Conservation (phyloP, 1,140 invertebrate species). For the Grapholita molesta region DNA sequence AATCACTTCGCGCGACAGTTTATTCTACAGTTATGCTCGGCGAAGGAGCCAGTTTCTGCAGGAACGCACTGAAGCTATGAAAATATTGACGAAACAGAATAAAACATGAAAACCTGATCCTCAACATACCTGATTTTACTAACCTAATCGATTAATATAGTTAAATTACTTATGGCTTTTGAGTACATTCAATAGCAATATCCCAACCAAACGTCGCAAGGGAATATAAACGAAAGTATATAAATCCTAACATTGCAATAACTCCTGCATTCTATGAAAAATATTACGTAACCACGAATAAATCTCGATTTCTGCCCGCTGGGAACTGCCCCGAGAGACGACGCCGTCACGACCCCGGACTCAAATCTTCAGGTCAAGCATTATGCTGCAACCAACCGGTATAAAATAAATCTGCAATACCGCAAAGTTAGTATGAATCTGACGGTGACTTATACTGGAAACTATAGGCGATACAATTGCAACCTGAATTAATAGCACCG, state of each 20-base stretch:
- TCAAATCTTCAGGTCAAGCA: neutral
- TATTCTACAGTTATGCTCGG: too few species aligned
- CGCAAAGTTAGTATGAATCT: neutral
- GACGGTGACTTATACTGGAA: neutral
- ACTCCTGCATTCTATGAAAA: neutral
- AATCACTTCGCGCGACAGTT: too few species aligned
- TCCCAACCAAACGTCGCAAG: neutral
- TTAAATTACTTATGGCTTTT: too few species aligned
- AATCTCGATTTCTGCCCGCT: slow-evolving; percentile 13
- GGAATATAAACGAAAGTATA: neutral
- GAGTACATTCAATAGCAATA: too few species aligned
- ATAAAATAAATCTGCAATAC: neutral
- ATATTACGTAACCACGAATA: neutral
- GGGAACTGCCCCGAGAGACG: neutral
- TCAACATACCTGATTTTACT: too few species aligned
- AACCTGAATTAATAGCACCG: neutral
- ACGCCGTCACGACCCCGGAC: neutral
- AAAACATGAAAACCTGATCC: too few species aligned
- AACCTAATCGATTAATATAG: too few species aligned
- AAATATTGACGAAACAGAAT: too few species aligned
- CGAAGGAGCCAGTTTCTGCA: too few species aligned
- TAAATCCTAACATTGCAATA: neutral
- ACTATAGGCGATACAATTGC: neutral
- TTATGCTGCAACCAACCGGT: neutral
- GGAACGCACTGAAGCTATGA: too few species aligned